Conservation (phyloP, 2,888 invertebrate species). For the Stramonita haemastoma region DNA sequence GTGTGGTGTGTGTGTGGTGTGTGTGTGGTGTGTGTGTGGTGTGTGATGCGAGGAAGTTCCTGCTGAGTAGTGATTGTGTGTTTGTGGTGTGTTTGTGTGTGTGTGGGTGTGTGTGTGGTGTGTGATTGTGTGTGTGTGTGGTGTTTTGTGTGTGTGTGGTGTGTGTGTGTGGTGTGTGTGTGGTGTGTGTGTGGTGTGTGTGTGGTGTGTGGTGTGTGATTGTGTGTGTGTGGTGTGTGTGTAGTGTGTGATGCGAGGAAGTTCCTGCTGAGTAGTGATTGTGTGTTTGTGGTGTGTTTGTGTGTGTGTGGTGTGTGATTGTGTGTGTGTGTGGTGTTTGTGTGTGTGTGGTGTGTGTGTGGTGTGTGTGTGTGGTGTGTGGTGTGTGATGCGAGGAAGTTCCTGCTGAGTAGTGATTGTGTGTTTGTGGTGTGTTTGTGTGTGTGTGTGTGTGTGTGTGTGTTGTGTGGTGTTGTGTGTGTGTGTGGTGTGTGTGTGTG, state of each 20-base stretch:
- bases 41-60: conserved; percentile 82
- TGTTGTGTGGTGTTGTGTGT: not conserved
- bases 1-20: too few relatives aligned
- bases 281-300: not conserved
- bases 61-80: not conserved
- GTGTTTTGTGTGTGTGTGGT: not conserved
- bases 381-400: conserved; percentile 84
- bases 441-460: conserved; percentile 13
- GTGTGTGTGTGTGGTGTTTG: not conserved
- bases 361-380: too few relatives aligned
- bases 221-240: too few relatives aligned
- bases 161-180: too few relatives aligned
- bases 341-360: conserved; percentile 1
- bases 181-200: conserved; percentile 52
- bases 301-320: not conserved
- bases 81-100: not conserved
- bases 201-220: conserved; percentile 81
- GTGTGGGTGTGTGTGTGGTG: conserved; percentile 23
- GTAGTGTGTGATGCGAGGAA: conserved; percentile 81
- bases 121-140: not conserved
- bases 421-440: not conserved
- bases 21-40: conserved; percentile 80
- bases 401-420: not conserved
- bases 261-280: not conserved
- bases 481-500: not conserved